Conservation (phyloP, 2,113 vertebrate genomes). For the Aix galericulata region DNA sequence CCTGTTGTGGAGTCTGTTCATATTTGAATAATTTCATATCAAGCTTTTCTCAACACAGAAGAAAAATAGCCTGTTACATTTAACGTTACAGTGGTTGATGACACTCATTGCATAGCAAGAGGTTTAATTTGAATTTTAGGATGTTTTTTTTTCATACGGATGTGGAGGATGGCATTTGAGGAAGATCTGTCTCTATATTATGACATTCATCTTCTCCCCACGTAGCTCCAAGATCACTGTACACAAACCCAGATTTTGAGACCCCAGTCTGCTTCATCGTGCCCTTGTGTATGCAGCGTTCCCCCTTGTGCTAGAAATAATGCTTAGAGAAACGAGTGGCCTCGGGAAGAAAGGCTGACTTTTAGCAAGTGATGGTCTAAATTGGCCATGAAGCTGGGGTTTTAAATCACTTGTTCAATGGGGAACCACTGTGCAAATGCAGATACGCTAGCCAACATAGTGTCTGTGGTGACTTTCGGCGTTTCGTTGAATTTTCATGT, state of each 20-base stretch:
- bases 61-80: background rate
- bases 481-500: background rate
- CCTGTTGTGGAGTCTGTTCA: background rate
- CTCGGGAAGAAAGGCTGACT: fast-evolving
- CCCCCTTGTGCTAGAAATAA: background rate
- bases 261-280: background rate
- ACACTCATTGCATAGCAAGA: no score
- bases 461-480: background rate
- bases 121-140: background rate
- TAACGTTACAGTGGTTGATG: background rate
- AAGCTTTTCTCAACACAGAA: background rate
- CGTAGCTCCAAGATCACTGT: background rate
- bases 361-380: background rate
- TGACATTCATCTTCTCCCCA: background rate
- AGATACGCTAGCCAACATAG: background rate
- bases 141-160: background rate
- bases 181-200: background rate
- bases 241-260: background rate
- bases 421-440: background rate
- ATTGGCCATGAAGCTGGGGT: background rate
- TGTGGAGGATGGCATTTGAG: background rate
- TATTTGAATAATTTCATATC: background rate
- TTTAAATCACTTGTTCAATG: background rate
- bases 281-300: background rate
- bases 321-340: background rate